These are phyloP conservation scores for Cichlasoma orientale DNA, from an alignment of 2,797 vertebrate species.

Conservation along the genomic window DNA sequence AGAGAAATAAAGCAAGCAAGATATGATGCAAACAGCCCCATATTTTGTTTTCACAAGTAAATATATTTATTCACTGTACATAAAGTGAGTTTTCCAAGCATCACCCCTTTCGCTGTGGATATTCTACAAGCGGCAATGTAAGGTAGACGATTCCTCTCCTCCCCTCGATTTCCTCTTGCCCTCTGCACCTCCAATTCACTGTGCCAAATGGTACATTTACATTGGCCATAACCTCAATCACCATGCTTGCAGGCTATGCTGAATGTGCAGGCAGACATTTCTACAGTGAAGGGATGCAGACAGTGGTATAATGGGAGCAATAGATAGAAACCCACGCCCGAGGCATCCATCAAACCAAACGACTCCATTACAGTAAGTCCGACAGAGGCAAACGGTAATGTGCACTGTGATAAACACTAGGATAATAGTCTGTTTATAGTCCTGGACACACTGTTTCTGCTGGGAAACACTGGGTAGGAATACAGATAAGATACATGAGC, in stretches of 20 bases:
- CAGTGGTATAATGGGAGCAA: slow-evolving; percentile 72
- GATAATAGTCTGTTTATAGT: slow-evolving; percentile 82
- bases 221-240: slow-evolving; percentile 79
- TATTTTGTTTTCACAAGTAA: slow-evolving; percentile 24
- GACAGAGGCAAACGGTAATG: slow-evolving; percentile 79
- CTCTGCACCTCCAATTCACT: slow-evolving; percentile 65
- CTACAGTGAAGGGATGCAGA: slow-evolving; percentile 64
- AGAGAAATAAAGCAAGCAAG: neutral
- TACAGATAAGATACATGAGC: slow-evolving; percentile 75
- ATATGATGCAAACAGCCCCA: neutral
- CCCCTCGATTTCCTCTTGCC: slow-evolving; percentile 62
- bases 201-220: slow-evolving; percentile 79
- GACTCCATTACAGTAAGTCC: slow-evolving; percentile 83
- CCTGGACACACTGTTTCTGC: slow-evolving; percentile 78
- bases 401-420: slow-evolving; percentile 78
- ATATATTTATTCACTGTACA: slow-evolving; percentile 28
- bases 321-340: slow-evolving; percentile 72
- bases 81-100: slow-evolving; percentile 15
- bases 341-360: slow-evolving; percentile 81
- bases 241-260: slow-evolving; percentile 57
- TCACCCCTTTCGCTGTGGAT: slow-evolving; percentile 7
- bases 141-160: slow-evolving; percentile 52
- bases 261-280: slow-evolving; percentile 70
- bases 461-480: slow-evolving; percentile 71
- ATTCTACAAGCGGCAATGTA: slow-evolving; percentile 27